Evolutionary conservation across 1,140 invertebrate species (phyloP).

Genomic region (Drosophila pseudoobscura): DNA sequence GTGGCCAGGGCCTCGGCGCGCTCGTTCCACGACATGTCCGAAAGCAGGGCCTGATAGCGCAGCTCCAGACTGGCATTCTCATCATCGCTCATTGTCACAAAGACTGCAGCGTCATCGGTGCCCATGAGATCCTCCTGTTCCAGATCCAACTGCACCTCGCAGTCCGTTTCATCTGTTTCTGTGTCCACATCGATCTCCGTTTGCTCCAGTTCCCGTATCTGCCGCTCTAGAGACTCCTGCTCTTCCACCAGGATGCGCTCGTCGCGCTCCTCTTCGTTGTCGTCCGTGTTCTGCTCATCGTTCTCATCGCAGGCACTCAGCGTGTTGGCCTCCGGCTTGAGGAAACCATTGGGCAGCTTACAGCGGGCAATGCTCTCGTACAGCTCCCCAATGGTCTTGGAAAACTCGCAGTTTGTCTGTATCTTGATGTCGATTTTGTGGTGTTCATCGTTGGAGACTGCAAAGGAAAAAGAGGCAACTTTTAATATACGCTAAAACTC

Average conservation of each 20-base stretch:
- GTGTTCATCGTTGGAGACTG: slow-evolving; percentile 62
- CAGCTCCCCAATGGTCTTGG: slow-evolving; percentile 79
- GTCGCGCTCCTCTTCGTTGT: slow-evolving; percentile 84
- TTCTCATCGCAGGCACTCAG: slow-evolving; percentile 78
- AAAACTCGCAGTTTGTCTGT: slow-evolving; percentile 81
- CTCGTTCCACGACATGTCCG: slow-evolving; percentile 91
- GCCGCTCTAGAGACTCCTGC: slow-evolving; percentile 91
- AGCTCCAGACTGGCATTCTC: slow-evolving; percentile 85
- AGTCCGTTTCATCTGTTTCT: slow-evolving; percentile 90
- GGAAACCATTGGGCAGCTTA: slow-evolving; percentile 47
- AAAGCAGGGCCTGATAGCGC: slow-evolving; percentile 89
- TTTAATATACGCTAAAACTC: neutral
- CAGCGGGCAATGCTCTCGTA: slow-evolving; percentile 71
- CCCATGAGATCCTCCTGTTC: slow-evolving; percentile 55
- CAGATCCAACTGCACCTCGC: slow-evolving; percentile 68
- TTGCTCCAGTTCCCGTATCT: slow-evolving; percentile 90
- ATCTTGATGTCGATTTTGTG: slow-evolving; percentile 83
- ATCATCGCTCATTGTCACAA: slow-evolving; percentile 71
- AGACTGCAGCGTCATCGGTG: slow-evolving; percentile 61
- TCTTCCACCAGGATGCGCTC: slow-evolving; percentile 89
- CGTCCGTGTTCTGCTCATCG: slow-evolving; percentile 69
- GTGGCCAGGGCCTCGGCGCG: slow-evolving; percentile 90
- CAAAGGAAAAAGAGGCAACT: neutral
- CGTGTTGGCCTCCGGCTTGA: slow-evolving; percentile 26
- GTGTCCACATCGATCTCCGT: slow-evolving; percentile 92